Evolutionary conservation across 1,140 invertebrate genomes (phyloP), one percentile per base, ranked within the genome.

Genomic region (Caenorhabditis tropicalis): DNA sequence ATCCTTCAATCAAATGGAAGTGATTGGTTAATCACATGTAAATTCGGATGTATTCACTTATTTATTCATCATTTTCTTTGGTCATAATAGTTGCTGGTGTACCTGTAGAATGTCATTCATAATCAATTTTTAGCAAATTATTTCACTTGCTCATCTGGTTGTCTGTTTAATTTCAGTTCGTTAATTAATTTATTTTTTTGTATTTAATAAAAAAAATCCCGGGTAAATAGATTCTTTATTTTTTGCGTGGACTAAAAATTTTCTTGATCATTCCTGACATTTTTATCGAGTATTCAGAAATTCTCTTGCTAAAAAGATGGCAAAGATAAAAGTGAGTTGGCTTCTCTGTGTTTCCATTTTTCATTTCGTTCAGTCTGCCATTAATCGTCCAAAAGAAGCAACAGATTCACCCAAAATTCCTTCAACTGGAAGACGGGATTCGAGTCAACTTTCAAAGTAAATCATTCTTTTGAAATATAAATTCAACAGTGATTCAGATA

Each of bases 1-100:
- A 74, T 74, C 65, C 65, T 6, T 74, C 65, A 15, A 74, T 74
- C 12, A 74, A 43, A 74, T 74, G 65, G 65, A 74, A 74, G 36
- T 74, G n/a, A 74, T 24, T 1, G 5, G 19, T 10, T 56, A 19
- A 27, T 9, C 12, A 1, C 39, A 43, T 43, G 39, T 43, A 51
- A 51, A 51, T 51, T 15, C 36, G 58, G 24, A 19, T 16, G 36
- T 27, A 27, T 56, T 56, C 24, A 21, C 19, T 6, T 16, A 51
- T 19, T 56, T 21, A 27, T 56, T 56, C 21, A 21, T 51, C 21
- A 21, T n/a, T n/a, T 51, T n/a, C 15, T 51, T 16, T 51, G 15
- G n/a, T 51, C 19, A 51, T 51, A 51, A 51, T 51, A 56, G 12
- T 27, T n/a, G 19, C 21, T 12, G 5, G 29, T 12, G 53, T 21